Conservation (phyloP, 2,797 vertebrate species). For the Ptychadena robeensis region DNA sequence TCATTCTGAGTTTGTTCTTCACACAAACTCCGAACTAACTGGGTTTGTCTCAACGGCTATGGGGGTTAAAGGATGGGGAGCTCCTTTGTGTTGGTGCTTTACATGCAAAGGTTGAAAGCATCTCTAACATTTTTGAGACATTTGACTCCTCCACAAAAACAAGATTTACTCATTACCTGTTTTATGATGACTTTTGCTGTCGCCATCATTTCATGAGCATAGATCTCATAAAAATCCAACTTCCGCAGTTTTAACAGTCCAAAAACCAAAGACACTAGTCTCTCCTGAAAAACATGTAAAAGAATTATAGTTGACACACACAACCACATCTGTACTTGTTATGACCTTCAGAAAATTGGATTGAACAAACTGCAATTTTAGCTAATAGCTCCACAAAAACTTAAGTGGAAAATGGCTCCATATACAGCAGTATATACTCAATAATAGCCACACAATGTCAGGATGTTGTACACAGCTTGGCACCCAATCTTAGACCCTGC, state of each 20-base stretch:
- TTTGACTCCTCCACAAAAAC: not conserved
- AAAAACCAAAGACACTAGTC: slow-evolving; percentile 90
- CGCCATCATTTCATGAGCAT: slow-evolving; percentile 90
- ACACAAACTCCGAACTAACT: no score
- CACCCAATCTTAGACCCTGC: not conserved
- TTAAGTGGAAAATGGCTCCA: not conserved
- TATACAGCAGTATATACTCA: not conserved
- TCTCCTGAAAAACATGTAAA: slow-evolving; percentile 80
- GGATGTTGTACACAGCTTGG: not conserved
- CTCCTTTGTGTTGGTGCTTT: no score
- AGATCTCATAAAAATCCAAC: slow-evolving; percentile 95
- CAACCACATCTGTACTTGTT: not conserved
- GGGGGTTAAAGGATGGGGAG: no score
- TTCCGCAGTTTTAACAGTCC: slow-evolving; percentile 93
- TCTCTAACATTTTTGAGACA: no score
- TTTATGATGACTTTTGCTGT: slow-evolving; percentile 89
- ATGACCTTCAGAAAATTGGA: no score
- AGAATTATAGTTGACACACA: not conserved
- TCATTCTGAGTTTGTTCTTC: no score
- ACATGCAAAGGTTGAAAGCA: no score
- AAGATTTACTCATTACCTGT: slow-evolving; percentile 78
- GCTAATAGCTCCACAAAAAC: not conserved
- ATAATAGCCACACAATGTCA: not conserved
- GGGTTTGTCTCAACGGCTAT: no score
- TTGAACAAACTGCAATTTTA: not conserved